These are phyloP conservation scores for Trachymyrmex cornetzi DNA, from an alignment of 1,140 invertebrate species.

Conservation along the genomic window DNA sequence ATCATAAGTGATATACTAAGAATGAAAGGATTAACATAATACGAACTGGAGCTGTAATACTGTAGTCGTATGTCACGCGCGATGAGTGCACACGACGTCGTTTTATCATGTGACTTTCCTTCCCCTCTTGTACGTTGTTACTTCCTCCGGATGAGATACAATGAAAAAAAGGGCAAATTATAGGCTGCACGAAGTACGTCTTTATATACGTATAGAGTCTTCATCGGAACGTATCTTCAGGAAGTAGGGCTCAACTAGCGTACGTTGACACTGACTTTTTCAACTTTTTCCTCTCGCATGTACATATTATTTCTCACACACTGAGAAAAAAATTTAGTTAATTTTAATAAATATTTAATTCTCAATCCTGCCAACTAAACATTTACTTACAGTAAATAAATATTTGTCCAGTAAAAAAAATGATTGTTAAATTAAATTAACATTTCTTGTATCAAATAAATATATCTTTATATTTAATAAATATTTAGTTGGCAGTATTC, in stretches of 20 bases:
- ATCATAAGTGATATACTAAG: constrained; percentile 49
- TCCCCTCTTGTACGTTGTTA: neutral
- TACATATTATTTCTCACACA: constrained; percentile 11
- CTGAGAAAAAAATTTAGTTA: too few species aligned
- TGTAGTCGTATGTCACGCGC: constrained; percentile 22
- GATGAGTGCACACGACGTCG: neutral
- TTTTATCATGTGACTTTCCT: constrained; percentile 29
- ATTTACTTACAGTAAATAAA: too few species aligned
- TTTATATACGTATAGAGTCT: constrained; percentile 41
- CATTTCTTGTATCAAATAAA: too few species aligned
- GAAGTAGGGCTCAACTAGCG: constrained; percentile 29
- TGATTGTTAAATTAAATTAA: too few species aligned
- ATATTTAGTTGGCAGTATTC: too few species aligned
- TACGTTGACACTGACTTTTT: constrained; percentile 22
- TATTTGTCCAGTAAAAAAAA: too few species aligned
- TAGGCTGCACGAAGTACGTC: constrained; percentile 26
- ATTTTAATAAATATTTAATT: too few species aligned
- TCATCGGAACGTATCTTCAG: constrained; percentile 52
- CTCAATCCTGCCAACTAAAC: too few species aligned
- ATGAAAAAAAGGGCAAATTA: constrained; percentile 52
- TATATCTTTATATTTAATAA: too few species aligned
- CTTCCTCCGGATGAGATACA: constrained; percentile 49
- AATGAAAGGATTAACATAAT: constrained; percentile 44
- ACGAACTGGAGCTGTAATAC: constrained; percentile 15
- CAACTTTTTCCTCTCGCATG: neutral